Percentiles rank a stretch among this genome's conserved stretches.
Evolutionary conservation across 1,140 invertebrate species (phyloP).

Genomic region (Notospermus geniculatus): DNA sequence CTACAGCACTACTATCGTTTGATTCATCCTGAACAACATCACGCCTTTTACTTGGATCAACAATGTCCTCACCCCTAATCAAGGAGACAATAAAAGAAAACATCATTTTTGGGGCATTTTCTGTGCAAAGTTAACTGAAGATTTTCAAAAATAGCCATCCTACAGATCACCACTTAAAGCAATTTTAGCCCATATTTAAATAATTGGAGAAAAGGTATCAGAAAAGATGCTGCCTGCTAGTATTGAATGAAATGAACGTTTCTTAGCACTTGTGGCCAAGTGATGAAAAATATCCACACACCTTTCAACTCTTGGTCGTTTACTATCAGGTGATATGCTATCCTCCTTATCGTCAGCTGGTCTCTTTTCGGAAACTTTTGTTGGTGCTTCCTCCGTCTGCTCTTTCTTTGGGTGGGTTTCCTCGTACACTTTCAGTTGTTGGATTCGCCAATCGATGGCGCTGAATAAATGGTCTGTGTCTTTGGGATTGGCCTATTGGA

Average conservation of each 20-base stretch:
- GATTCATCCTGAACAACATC: slow-evolving; percentile 38
- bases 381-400: slow-evolving; percentile 13
- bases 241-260: too few relatives aligned
- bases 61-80: neutral
- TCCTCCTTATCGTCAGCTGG: neutral
- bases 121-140: neutral
- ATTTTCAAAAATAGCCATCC: too few relatives aligned
- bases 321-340: neutral
- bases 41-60: slow-evolving; percentile 3
- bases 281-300: too few relatives aligned
- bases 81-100: neutral
- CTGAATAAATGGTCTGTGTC: slow-evolving; percentile 74
- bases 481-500: slow-evolving; percentile 68
- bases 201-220: too few relatives aligned
- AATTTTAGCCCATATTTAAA: too few relatives aligned
- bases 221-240: too few relatives aligned
- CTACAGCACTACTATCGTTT: slow-evolving; percentile 45
- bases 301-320: neutral
- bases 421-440: slow-evolving; percentile 43
- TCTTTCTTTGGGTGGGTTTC: slow-evolving; percentile 22
- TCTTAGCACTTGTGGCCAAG: too few relatives aligned
- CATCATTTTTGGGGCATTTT: neutral
- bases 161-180: too few relatives aligned
- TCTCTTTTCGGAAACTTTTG: neutral
- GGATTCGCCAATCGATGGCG: slow-evolving; percentile 66